Conservation (phyloP, 1,140 invertebrate genomes). For the Rhysida immarginata region DNA sequence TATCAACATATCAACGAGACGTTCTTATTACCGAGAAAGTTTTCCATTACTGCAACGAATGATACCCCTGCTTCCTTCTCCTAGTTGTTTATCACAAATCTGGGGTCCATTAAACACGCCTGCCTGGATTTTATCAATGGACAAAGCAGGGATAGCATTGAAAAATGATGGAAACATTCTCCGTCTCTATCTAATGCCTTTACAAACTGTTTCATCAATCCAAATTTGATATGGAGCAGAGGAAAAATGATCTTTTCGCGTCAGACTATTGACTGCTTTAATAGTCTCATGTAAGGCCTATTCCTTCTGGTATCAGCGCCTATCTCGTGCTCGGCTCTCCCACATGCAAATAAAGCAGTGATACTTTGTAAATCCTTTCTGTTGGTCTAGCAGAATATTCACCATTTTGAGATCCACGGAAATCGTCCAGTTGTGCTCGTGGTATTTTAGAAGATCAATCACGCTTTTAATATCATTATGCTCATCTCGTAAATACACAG, state of each 20-base stretch:
- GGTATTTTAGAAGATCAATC: background rate
- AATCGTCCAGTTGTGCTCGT: conserved; percentile 12
- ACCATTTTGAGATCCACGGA: conserved; percentile 16
- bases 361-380: conserved; percentile 17
- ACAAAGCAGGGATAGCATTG: conserved; percentile 8
- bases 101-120: conserved; percentile 13
- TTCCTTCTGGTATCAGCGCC: conserved; percentile 16
- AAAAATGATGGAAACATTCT: conserved; percentile 1
- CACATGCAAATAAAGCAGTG: conserved; percentile 19
- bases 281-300: conserved; percentile 8
- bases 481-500: conserved; percentile 9
- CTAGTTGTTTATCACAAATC: conserved; percentile 8
- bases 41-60: conserved; percentile 3
- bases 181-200: background rate
- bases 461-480: conserved; percentile 3
- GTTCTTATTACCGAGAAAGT: conserved; percentile 5
- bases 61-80: conserved; percentile 5
- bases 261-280: conserved; percentile 7
- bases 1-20: background rate
- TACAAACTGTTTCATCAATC: conserved; percentile 14
- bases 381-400: conserved; percentile 13
- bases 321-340: conserved; percentile 15
- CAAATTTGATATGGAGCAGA: conserved; percentile 12
- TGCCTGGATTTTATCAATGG: conserved; percentile 12
- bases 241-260: conserved; percentile 14